A percentile compares a stretch with the other conserved stretches of the same genome.
These are phyloP conservation scores for Taenioides sp. DNA, from an alignment of 2,797 vertebrate genomes.

Conservation along the genomic window DNA sequence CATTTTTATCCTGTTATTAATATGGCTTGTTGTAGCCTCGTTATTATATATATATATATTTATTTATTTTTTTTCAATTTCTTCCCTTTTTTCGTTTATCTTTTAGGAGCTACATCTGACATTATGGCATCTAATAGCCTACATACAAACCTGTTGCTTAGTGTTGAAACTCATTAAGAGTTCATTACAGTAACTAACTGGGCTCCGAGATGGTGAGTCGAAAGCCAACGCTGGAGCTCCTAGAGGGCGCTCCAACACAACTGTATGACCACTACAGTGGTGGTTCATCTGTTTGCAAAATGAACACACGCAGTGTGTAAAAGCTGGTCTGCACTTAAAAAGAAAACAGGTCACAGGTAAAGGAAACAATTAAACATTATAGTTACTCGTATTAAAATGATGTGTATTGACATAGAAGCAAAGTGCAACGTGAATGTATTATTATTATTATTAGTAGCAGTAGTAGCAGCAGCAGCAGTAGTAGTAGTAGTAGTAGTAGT, in stretches of 20 bases:
- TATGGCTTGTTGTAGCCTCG: too few species aligned
- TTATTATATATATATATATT: too few species aligned
- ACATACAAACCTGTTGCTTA: background rate
- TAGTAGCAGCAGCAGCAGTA: too few species aligned
- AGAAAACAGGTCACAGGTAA: background rate
- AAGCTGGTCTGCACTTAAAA: background rate
- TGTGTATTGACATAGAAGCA: background rate
- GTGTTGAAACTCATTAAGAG: background rate
- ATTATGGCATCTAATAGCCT: background rate
- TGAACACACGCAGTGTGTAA: background rate
- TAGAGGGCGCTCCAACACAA: constrained; percentile 92
- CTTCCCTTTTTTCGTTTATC: too few species aligned
- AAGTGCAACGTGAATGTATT: background rate
- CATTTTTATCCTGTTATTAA: too few species aligned
- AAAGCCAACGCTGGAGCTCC: constrained; percentile 13
- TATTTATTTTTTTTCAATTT: background rate
- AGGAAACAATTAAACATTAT: background rate
- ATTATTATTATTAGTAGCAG: too few species aligned
- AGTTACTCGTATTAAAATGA: too few species aligned
- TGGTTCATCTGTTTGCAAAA: background rate
- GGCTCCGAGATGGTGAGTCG: background rate
- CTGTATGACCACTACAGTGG: constrained; percentile 61
- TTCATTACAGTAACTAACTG: background rate
- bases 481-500: too few species aligned
- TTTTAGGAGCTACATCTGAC: background rate